phyloP scores from a whole-genome alignment of 2,888 invertebrate genomes.

The Drosophila sordidula region DNA sequence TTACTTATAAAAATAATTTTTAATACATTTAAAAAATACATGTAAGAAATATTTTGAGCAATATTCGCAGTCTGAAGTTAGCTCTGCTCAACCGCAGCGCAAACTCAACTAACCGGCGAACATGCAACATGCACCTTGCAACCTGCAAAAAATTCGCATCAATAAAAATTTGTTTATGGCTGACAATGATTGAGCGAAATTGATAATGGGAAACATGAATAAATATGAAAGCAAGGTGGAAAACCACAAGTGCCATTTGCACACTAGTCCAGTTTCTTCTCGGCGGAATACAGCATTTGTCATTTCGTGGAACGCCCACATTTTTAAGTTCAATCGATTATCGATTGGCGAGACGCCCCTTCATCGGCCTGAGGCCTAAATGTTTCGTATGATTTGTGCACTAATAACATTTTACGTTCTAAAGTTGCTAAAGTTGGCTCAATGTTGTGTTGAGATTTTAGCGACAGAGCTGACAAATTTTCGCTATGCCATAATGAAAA shows the following conservation, averaged over 20 bases:
- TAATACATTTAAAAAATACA: no score
- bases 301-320: constrained; percentile 45
- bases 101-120: background rate
- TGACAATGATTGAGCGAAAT: constrained; percentile 69
- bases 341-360: constrained; percentile 49
- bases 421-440: constrained; percentile 13
- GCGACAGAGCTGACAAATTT: constrained; percentile 73
- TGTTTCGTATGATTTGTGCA: constrained; percentile 52
- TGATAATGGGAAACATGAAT: constrained; percentile 53
- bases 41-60: no score
- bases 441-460: constrained; percentile 41
- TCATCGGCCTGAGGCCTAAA: constrained; percentile 9
- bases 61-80: background rate
- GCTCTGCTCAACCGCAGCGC: background rate
- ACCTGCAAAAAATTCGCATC: constrained; percentile 1
- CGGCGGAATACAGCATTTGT: constrained; percentile 10
- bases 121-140: background rate
- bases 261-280: constrained; percentile 4
- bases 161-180: constrained; percentile 66
- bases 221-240: constrained; percentile 12
- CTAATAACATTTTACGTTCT: constrained; percentile 60
- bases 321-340: constrained; percentile 36
- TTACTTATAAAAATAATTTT: no score
- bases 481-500: constrained; percentile 46
- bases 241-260: background rate